Conservation (phyloP, 2,888 invertebrate species). For the Lomographa bimaculata region DNA sequence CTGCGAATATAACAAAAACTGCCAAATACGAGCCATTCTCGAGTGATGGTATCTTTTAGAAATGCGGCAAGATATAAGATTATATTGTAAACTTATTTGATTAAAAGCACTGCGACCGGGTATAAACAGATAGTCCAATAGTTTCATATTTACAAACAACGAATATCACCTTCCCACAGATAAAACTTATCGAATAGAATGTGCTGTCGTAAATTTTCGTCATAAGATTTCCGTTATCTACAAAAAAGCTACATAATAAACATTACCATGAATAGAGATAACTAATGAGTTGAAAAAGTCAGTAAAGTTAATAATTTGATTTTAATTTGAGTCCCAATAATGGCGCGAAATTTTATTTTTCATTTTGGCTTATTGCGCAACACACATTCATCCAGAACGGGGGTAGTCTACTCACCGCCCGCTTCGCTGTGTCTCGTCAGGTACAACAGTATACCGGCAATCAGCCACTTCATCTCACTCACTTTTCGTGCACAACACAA, state of each 20-base stretch:
- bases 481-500: constrained; percentile 59
- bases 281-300: too few relatives aligned
- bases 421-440: constrained; percentile 53
- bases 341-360: too few relatives aligned
- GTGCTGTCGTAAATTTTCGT: background rate
- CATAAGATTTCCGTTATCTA: background rate
- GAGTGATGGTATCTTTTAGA: too few relatives aligned
- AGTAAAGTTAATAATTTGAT: too few relatives aligned
- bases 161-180: constrained; percentile 3
- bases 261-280: too few relatives aligned
- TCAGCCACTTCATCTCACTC: constrained; percentile 73
- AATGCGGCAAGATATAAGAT: too few relatives aligned
- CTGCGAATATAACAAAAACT: too few relatives aligned
- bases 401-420: constrained; percentile 55
- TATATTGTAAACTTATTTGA: too few relatives aligned
- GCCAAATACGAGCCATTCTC: too few relatives aligned
- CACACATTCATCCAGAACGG: constrained; percentile 1
- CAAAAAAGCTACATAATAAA: background rate
- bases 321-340: too few relatives aligned
- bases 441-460: constrained; percentile 58
- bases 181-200: constrained; percentile 8
- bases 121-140: too few relatives aligned
- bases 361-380: constrained; percentile 4
- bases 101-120: too few relatives aligned
- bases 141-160: constrained; percentile 18